Conservation (phyloP, 2,888 invertebrate genomes). For the Folsomia manolachei region DNA sequence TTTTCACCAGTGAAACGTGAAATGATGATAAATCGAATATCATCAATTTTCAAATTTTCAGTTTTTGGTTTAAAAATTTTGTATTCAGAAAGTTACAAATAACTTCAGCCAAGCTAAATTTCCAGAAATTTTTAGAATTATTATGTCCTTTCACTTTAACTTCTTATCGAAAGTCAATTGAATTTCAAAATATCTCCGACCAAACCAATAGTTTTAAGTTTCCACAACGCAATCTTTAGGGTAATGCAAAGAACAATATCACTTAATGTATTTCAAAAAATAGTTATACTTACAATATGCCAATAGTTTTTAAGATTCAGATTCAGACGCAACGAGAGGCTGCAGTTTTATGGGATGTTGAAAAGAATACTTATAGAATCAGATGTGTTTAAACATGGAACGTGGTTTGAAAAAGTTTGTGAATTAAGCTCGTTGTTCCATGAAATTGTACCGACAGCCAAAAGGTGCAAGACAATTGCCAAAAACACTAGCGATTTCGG, state of each 20-base stretch:
- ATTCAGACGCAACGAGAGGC: neutral
- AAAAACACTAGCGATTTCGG: neutral
- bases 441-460: neutral
- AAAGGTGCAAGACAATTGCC: neutral
- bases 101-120: no score
- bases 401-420: neutral
- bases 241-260: neutral
- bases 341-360: neutral
- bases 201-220: neutral
- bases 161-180: no score
- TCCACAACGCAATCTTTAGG: neutral
- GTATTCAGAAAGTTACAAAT: no score
- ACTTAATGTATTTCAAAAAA: no score
- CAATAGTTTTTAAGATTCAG: neutral
- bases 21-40: no score
- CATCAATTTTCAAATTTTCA: no score
- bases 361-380: neutral
- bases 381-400: neutral
- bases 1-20: no score
- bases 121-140: no score
- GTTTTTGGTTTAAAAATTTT: no score
- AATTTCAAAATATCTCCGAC: no score
- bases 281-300: neutral
- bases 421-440: neutral
- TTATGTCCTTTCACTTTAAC: no score